These are phyloP conservation scores for Eupeodes latifasciatus DNA, from an alignment of 2,888 invertebrate species.

Conservation along the genomic window DNA sequence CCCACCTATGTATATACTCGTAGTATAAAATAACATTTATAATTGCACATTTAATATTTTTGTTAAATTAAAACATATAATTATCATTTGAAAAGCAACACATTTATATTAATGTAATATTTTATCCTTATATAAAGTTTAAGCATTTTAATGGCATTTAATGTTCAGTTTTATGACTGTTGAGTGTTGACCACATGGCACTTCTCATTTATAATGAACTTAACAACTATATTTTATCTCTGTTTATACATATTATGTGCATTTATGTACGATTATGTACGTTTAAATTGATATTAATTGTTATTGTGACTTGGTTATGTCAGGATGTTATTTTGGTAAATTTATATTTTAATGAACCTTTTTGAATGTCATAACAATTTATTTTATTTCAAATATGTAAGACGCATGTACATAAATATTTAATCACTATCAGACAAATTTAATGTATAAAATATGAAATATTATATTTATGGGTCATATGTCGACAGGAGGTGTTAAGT, in stretches of 20 bases:
- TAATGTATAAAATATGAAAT: neutral
- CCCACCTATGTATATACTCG: too few species aligned
- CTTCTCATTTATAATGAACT: constrained; percentile 8
- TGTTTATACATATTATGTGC: too few species aligned
- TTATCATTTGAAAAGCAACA: neutral
- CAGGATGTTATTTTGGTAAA: constrained; percentile 17
- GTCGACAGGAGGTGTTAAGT: too few species aligned
- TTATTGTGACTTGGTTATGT: neutral
- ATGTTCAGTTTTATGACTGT: neutral
- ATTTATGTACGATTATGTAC: too few species aligned
- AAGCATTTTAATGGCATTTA: constrained; percentile 8
- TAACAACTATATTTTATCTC: neutral
- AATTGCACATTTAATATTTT: neutral
- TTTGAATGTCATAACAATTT: neutral
- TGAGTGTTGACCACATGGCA: neutral
- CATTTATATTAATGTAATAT: neutral
- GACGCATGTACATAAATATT: neutral
- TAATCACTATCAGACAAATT: neutral
- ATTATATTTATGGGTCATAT: too few species aligned
- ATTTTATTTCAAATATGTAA: neutral
- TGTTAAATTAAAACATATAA: constrained; percentile 15
- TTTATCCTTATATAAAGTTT: neutral
- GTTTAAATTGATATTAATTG: constrained; percentile 4
- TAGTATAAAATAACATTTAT: too few species aligned
- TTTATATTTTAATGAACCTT: constrained; percentile 1